Percentiles rank a stretch among this genome's conserved stretches.
phyloP scores from a whole-genome alignment of 2,113 vertebrate species.

The Nannobrachium achirus region DNA sequence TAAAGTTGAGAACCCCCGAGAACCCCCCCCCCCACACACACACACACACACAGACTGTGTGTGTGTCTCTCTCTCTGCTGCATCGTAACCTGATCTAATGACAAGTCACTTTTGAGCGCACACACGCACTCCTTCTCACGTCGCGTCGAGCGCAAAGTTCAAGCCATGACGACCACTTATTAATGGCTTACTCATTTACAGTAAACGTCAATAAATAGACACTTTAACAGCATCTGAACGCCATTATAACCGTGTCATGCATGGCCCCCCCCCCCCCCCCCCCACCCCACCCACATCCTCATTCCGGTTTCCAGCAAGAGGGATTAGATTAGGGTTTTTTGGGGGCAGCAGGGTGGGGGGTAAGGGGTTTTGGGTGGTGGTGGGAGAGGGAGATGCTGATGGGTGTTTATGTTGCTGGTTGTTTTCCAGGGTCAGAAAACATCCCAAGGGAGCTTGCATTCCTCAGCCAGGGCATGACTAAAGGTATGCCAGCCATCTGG shows the following conservation, averaged over 20 bases:
- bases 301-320: slow-evolving; percentile 46
- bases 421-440: slow-evolving; percentile 81
- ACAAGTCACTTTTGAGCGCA: no score
- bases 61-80: background rate
- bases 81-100: no score
- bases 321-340: slow-evolving; percentile 60
- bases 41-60: background rate
- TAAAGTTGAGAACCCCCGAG: no score
- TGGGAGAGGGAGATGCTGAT: slow-evolving; percentile 51
- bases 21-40: background rate
- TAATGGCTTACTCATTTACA: no score
- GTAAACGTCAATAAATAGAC: no score
- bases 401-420: slow-evolving; percentile 84
- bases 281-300: slow-evolving; percentile 27
- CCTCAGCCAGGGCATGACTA: slow-evolving; percentile 78
- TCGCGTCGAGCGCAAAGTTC: no score
- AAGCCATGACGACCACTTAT: no score
- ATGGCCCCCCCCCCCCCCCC: slow-evolving; percentile 6
- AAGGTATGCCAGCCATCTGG: slow-evolving; percentile 87
- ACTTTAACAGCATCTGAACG: no score
- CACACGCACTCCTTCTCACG: no score
- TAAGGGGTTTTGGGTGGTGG: background rate
- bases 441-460: slow-evolving; percentile 82
- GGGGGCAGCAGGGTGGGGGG: background rate
- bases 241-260: no score